Evolutionary conservation across 2,797 vertebrate species (phyloP), one percentile per base, ranked within the genome.

Genomic region (Lates japonicus): DNA sequence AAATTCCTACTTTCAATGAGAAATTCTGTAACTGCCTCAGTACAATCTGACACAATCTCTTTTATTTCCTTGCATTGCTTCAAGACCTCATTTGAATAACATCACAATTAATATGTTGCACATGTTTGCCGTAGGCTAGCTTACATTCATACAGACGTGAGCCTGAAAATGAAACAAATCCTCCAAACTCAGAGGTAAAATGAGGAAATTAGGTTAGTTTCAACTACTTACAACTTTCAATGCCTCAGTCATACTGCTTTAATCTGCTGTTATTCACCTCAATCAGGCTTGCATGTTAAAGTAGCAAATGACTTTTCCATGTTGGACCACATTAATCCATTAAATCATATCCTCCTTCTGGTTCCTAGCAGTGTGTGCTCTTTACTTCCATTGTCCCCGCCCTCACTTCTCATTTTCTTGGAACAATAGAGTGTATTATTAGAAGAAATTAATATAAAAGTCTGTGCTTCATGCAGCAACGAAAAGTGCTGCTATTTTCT

Each of bases 401-500:
- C 31, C 25, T 31, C 42, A 7, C 60, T 63, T 49, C 14, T 54
- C 20, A 25, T 77, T 61, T 72, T 76, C n/a, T 33, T 42, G 12
- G 51, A 8, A 85, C 33, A 81, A 60, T 33, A 5, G n/a, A 73
- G 37, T 42, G 57, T 71, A 68, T 79, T 79, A 67, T 79, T 55
- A 59, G 25, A 9, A 35, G 49, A 69, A 67, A 74, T 58, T 13
- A 46, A 73, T 67, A 52, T 62, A 59, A 42, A 76, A 48, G 44
- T 54, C 29, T 29, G 41, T 29, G 37, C 37, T 57, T 57, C 8
- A 51, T 25, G 31, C 13, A 41, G 55, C 22, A 46, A 55, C 63
- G 57, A 44, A 75, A 82, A 64, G 22, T 48, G 57, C n/a, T 19
- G 48, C 66, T 67, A 64, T 82, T 73, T 82, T 52, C 31, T 48